Percentiles rank a stretch among this genome's conserved stretches.
phyloP scores from a whole-genome alignment of 2,113 vertebrate species.

The Oryzias javanicus region DNA sequence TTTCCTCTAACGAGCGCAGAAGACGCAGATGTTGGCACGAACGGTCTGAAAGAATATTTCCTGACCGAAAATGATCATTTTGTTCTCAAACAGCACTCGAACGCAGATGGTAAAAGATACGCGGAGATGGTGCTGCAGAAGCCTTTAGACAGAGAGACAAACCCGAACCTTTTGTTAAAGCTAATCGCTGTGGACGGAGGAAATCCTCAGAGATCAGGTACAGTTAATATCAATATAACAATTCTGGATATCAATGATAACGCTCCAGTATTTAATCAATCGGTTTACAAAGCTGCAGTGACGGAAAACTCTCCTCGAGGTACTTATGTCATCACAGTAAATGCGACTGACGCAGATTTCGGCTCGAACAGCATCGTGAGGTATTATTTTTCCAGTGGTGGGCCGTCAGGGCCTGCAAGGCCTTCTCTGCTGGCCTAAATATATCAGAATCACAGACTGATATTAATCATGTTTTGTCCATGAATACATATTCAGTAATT shows the following conservation, averaged over 20 bases:
- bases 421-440: too few relatives aligned
- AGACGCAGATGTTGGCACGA: conserved; percentile 69
- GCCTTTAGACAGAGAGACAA: conserved; percentile 62
- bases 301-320: conserved; percentile 47
- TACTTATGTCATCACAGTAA: conserved; percentile 20
- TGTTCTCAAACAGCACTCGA: conserved; percentile 53
- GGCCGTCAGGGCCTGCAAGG: too few relatives aligned
- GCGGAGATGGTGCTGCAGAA: conserved; percentile 74
- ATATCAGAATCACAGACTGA: too few relatives aligned
- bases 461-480: too few relatives aligned
- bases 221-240: conserved; percentile 50
- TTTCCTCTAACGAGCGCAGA: conserved; percentile 46
- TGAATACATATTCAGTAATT: too few relatives aligned
- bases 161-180: conserved; percentile 33
- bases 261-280: conserved; percentile 56
- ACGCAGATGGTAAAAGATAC: conserved; percentile 60
- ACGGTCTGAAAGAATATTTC: conserved; percentile 68
- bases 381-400: too few relatives aligned
- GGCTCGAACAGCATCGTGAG: conserved; percentile 26
- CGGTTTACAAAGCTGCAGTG: conserved; percentile 36
- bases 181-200: conserved; percentile 65
- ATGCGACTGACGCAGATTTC: conserved; percentile 54
- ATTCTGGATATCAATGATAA: conserved; percentile 62
- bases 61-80: conserved; percentile 67
- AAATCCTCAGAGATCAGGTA: conserved; percentile 57